Conservation (phyloP, 2,888 invertebrate species). For the Pachymerium ferrugineum region DNA sequence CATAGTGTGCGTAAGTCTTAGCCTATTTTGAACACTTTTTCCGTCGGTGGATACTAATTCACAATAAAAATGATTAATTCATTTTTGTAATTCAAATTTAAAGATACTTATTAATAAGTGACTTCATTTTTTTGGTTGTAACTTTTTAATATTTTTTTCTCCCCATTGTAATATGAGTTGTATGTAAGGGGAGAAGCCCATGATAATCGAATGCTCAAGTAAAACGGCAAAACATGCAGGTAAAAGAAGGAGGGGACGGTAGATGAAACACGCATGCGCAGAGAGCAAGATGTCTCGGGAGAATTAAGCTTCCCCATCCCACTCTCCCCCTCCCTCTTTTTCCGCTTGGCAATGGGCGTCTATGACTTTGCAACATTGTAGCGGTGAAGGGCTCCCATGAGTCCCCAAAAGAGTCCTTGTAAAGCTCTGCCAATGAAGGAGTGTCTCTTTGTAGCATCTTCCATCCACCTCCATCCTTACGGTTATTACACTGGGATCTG, state of each 20-base stretch:
- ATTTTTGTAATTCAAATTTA: too few relatives aligned
- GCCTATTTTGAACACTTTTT: too few relatives aligned
- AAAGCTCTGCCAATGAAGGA: constrained; percentile 9
- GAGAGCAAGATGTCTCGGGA: not conserved
- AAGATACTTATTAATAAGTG: too few relatives aligned
- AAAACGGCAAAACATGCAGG: constrained; percentile 5
- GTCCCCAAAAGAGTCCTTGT: constrained; percentile 5
- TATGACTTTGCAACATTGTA: constrained; percentile 8
- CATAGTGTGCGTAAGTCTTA: too few relatives aligned
- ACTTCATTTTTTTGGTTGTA: not conserved
- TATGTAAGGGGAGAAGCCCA: not conserved
- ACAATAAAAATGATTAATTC: too few relatives aligned
- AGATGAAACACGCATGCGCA: not conserved
- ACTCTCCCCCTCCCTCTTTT: not conserved
- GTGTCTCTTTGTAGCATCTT: not conserved
- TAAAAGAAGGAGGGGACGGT: not conserved
- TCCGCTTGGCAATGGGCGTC: constrained; percentile 9
- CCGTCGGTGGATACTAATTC: too few relatives aligned
- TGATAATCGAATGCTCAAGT: constrained; percentile 7
- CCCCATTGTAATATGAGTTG: not conserved
- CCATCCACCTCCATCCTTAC: not conserved
- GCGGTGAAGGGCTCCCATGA: constrained; percentile 1
- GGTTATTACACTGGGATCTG: not conserved
- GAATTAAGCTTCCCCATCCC: too few relatives aligned
- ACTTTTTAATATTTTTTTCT: not conserved